Evolutionary conservation across 1,140 invertebrate species (phyloP).

Genomic region (Drosophila pseudoobscura): DNA sequence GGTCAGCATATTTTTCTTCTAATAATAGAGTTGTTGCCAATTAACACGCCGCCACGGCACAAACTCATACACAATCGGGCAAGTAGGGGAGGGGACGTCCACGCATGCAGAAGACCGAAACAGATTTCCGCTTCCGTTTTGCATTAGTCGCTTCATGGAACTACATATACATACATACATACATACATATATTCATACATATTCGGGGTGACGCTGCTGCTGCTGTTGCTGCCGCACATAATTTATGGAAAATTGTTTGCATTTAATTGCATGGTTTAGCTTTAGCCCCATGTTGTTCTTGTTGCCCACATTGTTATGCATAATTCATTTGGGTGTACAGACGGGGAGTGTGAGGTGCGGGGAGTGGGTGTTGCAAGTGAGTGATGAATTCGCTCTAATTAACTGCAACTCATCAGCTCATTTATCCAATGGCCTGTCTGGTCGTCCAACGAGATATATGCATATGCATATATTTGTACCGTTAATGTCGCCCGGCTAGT

Average conservation of each 20-base stretch:
- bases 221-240: conserved; percentile 53
- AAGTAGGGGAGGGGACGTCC: neutral
- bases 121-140: conserved; percentile 76
- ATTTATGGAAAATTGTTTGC: conserved; percentile 80
- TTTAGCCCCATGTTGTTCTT: conserved; percentile 22
- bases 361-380: conserved; percentile 15
- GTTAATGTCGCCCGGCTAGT: neutral
- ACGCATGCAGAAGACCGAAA: conserved; percentile 38
- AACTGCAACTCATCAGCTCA: conserved; percentile 64
- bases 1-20: conserved; percentile 53
- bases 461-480: neutral
- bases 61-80: neutral
- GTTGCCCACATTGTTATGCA: conserved; percentile 42
- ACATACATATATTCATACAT: too few relatives aligned
- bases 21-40: conserved; percentile 49
- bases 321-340: conserved; percentile 48
- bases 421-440: conserved; percentile 53
- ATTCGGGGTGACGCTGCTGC: conserved; percentile 29
- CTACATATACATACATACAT: neutral
- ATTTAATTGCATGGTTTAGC: conserved; percentile 68
- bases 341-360: conserved; percentile 1
- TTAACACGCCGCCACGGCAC: conserved; percentile 46
- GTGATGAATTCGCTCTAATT: conserved; percentile 73
- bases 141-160: conserved; percentile 63
- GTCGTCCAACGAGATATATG: conserved; percentile 42